Conservation (phyloP, 1,140 invertebrate genomes). For the Hypothenemus hampei region DNA sequence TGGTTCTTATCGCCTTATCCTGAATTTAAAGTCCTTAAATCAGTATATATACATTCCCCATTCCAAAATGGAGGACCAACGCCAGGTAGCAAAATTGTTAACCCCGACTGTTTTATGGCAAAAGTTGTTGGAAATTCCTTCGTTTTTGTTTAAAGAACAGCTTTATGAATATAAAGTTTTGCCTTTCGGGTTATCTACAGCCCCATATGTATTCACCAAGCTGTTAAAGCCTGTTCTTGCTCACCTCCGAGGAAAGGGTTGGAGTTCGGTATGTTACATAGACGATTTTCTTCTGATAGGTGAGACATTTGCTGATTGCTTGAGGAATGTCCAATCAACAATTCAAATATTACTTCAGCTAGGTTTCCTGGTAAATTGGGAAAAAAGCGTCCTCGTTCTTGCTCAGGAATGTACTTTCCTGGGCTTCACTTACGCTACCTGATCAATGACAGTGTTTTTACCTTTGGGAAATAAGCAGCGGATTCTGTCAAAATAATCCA, state of each 20-base stretch:
- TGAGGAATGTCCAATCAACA: not conserved
- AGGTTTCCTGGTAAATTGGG: conserved; percentile 1
- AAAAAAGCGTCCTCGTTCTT: not conserved
- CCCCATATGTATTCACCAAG: conserved; percentile 16
- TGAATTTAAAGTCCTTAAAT: conserved; percentile 28
- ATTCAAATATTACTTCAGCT: conserved; percentile 2
- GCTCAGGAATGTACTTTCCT: not conserved
- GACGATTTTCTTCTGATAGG: conserved; percentile 15
- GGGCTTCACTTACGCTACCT: not conserved
- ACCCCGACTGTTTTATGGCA: conserved; percentile 6
- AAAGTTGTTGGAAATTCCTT: conserved; percentile 5
- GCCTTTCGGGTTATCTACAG: conserved; percentile 12
- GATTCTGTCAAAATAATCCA: not conserved
- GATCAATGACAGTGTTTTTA: not conserved
- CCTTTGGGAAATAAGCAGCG: not conserved
- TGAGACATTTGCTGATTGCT: not conserved
- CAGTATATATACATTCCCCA: conserved; percentile 12
- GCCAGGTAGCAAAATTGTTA: conserved; percentile 16
- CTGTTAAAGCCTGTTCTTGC: conserved; percentile 15
- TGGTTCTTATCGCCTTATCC: conserved; percentile 14
- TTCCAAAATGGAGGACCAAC: conserved; percentile 28
- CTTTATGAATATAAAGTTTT: conserved; percentile 2
- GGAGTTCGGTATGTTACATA: conserved; percentile 9
- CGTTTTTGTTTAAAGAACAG: conserved; percentile 8
- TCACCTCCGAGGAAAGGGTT: conserved; percentile 5